Base-by-base conservation (phyloP, 2,797 vertebrate species). In the Megalops cyprinoides region DNA sequence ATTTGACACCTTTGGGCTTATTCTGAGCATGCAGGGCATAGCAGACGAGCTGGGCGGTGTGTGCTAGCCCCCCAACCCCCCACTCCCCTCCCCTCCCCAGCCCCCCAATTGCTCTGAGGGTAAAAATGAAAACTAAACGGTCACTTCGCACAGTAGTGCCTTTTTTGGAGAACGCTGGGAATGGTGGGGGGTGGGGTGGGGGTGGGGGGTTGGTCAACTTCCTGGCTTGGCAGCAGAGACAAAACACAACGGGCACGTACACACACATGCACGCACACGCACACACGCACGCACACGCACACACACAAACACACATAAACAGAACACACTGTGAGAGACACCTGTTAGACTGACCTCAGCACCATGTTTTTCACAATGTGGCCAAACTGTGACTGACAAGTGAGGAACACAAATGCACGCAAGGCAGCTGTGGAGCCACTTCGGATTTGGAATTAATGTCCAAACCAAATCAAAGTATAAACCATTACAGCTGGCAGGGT, bases 1-100 rank as follows among this genome's bases (percentile, higher is more conserved):
- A 95, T 91, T 92, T 87, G 94, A 94, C 90, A 85, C 77, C 85
- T 88, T 82, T 86, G 62, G 87, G 89, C 90, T 92, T 93, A 94
- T 94, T 94, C 92, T 91, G 90, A 93, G 90, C 90, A 85, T 88
- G 88, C 86, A 84, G 81, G 87, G 89, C 85, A 85, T 85, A 87
- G 82, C 69, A 85, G 83, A 76, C 34, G 84, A 76, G 62, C 80
- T 81, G 46, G 77, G 74, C 31, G 25, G 46, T 37, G 25, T 20
- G 25, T n/a, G n/a, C 46, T 48, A 48, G 18, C 88, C 92, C 89
- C 84, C 87, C 89, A 87, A 79, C 87, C 81, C 89, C 86, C 87
- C 82, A 42, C 82, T 79, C 82, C 78, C 53, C 42, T 48, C 82
- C 76, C 79, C 42, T 83, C 84, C 75, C 15, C 82, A 42, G 81